These are phyloP conservation scores for Tetranychus cinnabarinus DNA, from an alignment of 1,140 invertebrate species.

Conservation along the genomic window DNA sequence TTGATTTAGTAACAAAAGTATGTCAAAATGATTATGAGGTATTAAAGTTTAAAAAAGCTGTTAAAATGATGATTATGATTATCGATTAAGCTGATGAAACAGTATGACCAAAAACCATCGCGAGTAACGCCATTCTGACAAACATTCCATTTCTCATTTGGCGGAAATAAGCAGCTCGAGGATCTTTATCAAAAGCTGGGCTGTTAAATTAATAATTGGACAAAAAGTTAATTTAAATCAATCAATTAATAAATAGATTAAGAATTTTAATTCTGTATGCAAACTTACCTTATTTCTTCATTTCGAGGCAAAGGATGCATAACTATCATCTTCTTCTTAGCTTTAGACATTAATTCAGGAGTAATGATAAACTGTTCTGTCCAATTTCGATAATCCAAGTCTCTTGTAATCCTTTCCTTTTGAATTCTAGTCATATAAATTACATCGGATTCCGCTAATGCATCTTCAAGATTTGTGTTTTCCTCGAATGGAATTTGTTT, in stretches of 20 bases:
- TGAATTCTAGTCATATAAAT: slow-evolving; percentile 96
- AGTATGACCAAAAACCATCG: slow-evolving; percentile 50
- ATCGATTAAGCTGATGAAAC: neutral
- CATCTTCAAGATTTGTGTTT: slow-evolving; percentile 46
- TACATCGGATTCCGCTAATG: slow-evolving; percentile 77
- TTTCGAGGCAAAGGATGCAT: slow-evolving; percentile 91
- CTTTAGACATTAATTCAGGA: slow-evolving; percentile 77
- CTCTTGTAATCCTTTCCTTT: slow-evolving; percentile 58
- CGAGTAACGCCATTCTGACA: slow-evolving; percentile 84
- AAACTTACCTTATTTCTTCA: slow-evolving; percentile 52
- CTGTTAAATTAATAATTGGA: slow-evolving; percentile 16
- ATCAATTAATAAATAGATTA: neutral
- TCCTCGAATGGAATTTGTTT: slow-evolving; percentile 51
- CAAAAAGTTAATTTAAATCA: slow-evolving; percentile 4
- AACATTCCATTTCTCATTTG: slow-evolving; percentile 96
- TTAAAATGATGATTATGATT: no score
- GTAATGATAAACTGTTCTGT: slow-evolving; percentile 71
- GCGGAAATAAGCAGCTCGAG: slow-evolving; percentile 87
- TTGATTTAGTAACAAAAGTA: no score
- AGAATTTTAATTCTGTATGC: no score
- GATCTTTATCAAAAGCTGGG: slow-evolving; percentile 77
- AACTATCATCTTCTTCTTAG: slow-evolving; percentile 78
- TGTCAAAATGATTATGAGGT: no score
- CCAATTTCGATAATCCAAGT: slow-evolving; percentile 64
- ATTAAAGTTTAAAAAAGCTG: no score